These are phyloP conservation scores for Dioctria linearis DNA, from an alignment of 2,888 invertebrate species.

Conservation along the genomic window DNA sequence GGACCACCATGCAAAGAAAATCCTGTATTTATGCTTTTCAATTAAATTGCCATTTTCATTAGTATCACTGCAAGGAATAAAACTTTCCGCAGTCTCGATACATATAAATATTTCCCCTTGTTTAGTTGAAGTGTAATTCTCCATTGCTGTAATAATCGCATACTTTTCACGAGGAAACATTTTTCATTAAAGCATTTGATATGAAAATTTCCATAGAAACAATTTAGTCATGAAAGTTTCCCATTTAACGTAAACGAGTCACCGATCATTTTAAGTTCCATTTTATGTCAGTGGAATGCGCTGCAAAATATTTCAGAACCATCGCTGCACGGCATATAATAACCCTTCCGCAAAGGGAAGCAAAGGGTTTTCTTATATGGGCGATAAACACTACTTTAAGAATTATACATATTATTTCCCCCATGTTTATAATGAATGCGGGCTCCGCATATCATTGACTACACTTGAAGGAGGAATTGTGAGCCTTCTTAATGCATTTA, in stretches of 20 bases:
- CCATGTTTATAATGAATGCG: neutral
- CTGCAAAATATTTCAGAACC: neutral
- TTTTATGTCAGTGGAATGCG: neutral
- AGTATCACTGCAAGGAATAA: too few relatives aligned
- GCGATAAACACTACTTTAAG: neutral
- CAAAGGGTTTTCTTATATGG: neutral
- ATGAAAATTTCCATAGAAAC: slow-evolving; percentile 13
- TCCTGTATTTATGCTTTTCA: too few relatives aligned
- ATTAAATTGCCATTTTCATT: too few relatives aligned
- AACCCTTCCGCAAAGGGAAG: neutral
- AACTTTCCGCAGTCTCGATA: too few relatives aligned
- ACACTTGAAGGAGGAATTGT: too few relatives aligned
- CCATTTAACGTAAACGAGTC: neutral
- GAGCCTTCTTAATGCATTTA: too few relatives aligned
- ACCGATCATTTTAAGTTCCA: neutral
- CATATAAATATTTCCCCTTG: too few relatives aligned
- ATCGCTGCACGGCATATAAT: neutral
- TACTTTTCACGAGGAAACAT: neutral
- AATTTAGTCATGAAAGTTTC: slow-evolving; percentile 7
- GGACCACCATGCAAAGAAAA: too few relatives aligned
- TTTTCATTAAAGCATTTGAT: slow-evolving; percentile 1
- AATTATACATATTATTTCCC: neutral
- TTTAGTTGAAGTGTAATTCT: too few relatives aligned
- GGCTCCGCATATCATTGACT: too few relatives aligned
- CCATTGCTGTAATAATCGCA: neutral